Evolutionary conservation across 2,113 vertebrate species (phyloP).

Genomic region (Capreolus pygargus): DNA sequence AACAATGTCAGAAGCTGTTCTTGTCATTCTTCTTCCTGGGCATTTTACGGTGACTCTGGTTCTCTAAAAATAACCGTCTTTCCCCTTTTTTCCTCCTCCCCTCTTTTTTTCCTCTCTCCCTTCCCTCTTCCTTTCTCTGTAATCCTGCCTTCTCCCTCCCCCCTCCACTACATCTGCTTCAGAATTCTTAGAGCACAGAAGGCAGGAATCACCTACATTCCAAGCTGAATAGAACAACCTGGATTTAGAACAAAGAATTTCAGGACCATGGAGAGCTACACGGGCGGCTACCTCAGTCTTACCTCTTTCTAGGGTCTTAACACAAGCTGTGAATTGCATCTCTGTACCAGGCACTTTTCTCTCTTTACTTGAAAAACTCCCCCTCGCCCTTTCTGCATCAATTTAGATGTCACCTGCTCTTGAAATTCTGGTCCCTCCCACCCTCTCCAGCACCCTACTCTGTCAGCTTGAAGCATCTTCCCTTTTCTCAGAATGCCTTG

Average conservation of each 20-base stretch:
- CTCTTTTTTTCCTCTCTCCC: neutral
- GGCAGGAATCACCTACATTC: neutral
- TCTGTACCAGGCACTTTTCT: neutral
- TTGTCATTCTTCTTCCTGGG: neutral
- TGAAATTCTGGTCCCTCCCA: neutral
- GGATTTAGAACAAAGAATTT: neutral
- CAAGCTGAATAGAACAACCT: neutral
- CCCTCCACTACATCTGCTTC: neutral
- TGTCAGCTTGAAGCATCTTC: neutral
- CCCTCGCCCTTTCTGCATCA: neutral
- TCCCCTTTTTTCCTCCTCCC: neutral
- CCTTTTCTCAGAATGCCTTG: neutral
- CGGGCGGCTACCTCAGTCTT: fast-evolving
- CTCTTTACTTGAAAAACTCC: neutral
- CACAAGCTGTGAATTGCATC: neutral
- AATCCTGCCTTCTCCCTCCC: neutral
- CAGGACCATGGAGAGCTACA: constrained; percentile 54
- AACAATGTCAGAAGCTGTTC: neutral
- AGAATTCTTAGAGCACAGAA: neutral
- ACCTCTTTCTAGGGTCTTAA: neutral
- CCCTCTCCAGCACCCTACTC: neutral
- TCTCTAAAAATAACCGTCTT: neutral
- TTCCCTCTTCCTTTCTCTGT: neutral
- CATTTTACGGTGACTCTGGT: neutral
- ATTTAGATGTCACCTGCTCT: neutral